Conservation (phyloP, 2,113 vertebrate genomes). For the Myxocyprinus asiaticus region DNA sequence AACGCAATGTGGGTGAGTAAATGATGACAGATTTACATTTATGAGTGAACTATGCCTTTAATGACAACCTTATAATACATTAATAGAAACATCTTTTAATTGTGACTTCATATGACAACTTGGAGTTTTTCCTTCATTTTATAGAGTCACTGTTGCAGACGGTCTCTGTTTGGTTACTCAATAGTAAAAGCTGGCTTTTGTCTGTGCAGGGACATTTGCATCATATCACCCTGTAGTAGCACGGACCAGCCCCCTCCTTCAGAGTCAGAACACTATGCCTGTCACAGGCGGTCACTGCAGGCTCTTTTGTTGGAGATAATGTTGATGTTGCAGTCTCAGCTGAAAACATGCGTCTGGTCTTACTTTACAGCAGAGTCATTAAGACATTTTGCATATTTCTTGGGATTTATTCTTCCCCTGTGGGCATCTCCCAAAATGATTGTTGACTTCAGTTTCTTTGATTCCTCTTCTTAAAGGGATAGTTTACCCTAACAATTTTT, state of each 20-base stretch:
- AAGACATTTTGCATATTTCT: no score
- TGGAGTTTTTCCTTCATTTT: slow-evolving; percentile 23
- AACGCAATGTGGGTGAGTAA: no score
- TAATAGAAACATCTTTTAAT: no score
- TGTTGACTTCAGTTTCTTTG: no score
- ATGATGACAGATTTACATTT: no score
- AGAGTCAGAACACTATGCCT: slow-evolving; percentile 47
- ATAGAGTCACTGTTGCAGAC: slow-evolving; percentile 32
- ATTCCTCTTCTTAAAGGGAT: no score
- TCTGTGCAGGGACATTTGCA: slow-evolving; percentile 47
- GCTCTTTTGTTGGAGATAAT: slow-evolving; percentile 50
- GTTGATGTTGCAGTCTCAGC: slow-evolving; percentile 39
- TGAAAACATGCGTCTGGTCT: no score
- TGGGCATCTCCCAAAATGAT: no score
- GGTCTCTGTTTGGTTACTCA: slow-evolving; percentile 37
- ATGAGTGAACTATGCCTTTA: no score
- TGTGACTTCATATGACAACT: neutral
- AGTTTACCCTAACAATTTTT: no score
- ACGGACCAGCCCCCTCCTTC: slow-evolving; percentile 13
- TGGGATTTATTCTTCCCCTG: no score
- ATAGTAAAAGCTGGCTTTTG: slow-evolving; percentile 48
- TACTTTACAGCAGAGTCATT: neutral
- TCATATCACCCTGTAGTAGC: slow-evolving; percentile 36
- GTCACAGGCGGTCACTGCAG: slow-evolving; percentile 54
- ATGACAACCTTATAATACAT: no score